phyloP scores from a whole-genome alignment of 2,888 invertebrate species.

The Polydrusus pterygomalis region DNA sequence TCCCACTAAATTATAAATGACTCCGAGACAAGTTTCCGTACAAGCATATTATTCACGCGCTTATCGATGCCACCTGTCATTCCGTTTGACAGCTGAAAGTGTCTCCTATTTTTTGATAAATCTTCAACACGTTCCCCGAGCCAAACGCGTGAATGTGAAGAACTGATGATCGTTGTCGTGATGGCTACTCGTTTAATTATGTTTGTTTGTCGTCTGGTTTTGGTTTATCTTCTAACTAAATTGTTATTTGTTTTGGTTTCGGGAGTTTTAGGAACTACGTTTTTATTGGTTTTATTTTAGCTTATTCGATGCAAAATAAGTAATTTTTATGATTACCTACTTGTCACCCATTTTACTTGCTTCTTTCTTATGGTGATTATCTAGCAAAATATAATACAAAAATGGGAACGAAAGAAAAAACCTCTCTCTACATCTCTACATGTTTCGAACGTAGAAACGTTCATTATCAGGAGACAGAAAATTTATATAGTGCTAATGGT shows the following conservation, averaged over 20 bases:
- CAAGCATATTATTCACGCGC: slow-evolving; percentile 43
- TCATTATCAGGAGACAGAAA: too few relatives aligned
- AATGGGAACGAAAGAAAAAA: too few relatives aligned
- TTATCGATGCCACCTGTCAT: slow-evolving; percentile 52
- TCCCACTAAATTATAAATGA: slow-evolving; percentile 41
- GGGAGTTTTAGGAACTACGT: slow-evolving; percentile 7
- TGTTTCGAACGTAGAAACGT: too few relatives aligned
- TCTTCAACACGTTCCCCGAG: slow-evolving; percentile 47
- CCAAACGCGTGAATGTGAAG: slow-evolving; percentile 46
- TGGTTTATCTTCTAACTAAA: slow-evolving; percentile 25
- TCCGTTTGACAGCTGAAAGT: slow-evolving; percentile 47
- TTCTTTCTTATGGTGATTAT: background rate
- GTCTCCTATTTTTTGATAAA: slow-evolving; percentile 53
- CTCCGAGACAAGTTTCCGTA: slow-evolving; percentile 28
- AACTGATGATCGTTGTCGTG: slow-evolving; percentile 47
- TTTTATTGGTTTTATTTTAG: too few relatives aligned
- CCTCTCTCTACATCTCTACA: too few relatives aligned
- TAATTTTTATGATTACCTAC: too few relatives aligned
- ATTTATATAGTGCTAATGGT: too few relatives aligned
- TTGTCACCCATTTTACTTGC: too few relatives aligned
- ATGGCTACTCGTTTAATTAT: slow-evolving; percentile 49
- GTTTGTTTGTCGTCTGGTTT: slow-evolving; percentile 41
- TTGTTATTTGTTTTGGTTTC: slow-evolving; percentile 25
- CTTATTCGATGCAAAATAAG: too few relatives aligned
- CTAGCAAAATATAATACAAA: too few relatives aligned